A percentile compares a stretch with the other conserved stretches of the same genome.
These are phyloP conservation scores for Hyles vespertilio DNA, from an alignment of 1,140 invertebrate species.

Conservation along the genomic window DNA sequence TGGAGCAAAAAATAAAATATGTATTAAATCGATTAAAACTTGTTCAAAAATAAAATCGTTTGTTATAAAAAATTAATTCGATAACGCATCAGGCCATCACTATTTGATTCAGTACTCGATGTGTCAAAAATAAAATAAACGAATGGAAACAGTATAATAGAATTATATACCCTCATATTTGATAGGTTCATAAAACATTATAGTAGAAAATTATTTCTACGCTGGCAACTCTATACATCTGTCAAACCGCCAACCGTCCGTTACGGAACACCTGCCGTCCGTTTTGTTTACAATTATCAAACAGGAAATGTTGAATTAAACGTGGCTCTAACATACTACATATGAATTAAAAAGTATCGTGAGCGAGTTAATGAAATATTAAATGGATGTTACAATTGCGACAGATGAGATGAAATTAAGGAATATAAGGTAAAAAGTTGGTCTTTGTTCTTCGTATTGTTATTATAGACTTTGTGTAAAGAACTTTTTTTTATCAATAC, in stretches of 20 bases:
- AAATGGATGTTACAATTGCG: not conserved
- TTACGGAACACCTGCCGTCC: slow-evolving; percentile 42
- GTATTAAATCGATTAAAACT: no score
- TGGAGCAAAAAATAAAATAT: no score
- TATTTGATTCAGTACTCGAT: no score
- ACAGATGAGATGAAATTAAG: not conserved
- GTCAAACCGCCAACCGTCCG: slow-evolving; percentile 33
- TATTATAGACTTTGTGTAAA: no score
- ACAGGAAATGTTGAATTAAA: slow-evolving; percentile 43
- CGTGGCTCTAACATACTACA: slow-evolving; percentile 9
- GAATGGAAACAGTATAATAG: no score
- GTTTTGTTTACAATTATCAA: slow-evolving; percentile 34
- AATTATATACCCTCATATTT: no score
- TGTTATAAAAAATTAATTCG: no score
- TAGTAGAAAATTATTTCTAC: slow-evolving; percentile 8
- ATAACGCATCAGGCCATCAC: no score
- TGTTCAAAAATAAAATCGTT: no score
- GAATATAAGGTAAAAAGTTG: not conserved
- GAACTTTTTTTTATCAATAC: no score
- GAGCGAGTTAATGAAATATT: not conserved
- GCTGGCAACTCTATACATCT: slow-evolving; percentile 17
- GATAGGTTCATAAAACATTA: not conserved
- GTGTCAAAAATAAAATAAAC: no score
- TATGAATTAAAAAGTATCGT: slow-evolving; percentile 9
- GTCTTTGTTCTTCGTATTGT: no score